Evolutionary conservation across 1,140 invertebrate genomes (phyloP).

Genomic region (Hyposmocoma kahamanoa): DNA sequence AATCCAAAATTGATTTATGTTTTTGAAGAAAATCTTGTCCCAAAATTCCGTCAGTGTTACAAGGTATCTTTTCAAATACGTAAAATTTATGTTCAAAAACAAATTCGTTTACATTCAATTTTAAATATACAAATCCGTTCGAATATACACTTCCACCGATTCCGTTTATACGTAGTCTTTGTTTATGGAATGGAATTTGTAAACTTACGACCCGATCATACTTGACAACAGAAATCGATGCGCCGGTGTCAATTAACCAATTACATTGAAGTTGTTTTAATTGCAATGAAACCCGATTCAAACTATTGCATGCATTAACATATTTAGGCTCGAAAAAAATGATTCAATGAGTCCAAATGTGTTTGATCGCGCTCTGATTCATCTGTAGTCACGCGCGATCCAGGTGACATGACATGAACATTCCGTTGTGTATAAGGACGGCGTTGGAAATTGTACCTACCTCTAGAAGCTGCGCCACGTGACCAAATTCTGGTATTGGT

Average conservation of each 20-base stretch:
- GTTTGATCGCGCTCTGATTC: not conserved
- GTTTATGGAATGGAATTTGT: not conserved
- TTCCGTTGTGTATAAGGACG: not conserved
- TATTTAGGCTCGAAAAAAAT: constrained; percentile 1
- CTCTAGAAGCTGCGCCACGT: not conserved
- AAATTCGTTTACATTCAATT: not conserved
- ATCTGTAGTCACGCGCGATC: not conserved
- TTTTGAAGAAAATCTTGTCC: not conserved
- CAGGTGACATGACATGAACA: not conserved
- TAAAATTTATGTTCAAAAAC: not conserved
- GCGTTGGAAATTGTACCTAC: not conserved
- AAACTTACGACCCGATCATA: not conserved
- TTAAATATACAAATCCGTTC: not conserved
- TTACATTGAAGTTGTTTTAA: not conserved
- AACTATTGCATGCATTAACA: not conserved
- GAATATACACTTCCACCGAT: not conserved
- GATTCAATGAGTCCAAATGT: not conserved
- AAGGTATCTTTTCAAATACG: not conserved
- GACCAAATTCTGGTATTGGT: not conserved
- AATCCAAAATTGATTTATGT: not conserved
- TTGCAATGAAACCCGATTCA: not conserved
- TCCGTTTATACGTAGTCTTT: not conserved
- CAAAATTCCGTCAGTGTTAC: constrained; percentile 1
- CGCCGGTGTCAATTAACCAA: constrained; percentile 2
- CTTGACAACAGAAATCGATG: not conserved